Conservation (phyloP, 1,140 invertebrate genomes). For the Venustaconcha ellipsiformis region DNA sequence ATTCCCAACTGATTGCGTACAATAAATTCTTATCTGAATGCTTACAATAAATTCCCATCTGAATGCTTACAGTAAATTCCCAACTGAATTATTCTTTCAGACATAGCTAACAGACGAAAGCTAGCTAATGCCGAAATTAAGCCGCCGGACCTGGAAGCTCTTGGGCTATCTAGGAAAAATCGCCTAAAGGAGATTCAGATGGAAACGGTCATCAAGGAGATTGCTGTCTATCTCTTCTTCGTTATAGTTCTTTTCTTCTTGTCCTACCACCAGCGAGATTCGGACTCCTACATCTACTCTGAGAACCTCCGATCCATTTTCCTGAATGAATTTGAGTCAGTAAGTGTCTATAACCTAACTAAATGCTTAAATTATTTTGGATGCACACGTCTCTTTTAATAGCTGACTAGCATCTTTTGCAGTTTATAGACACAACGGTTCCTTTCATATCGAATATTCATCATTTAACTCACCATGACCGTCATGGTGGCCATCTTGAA, state of each 20-base stretch:
- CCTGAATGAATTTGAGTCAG: slow-evolving; percentile 41
- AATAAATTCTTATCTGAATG: too few relatives aligned
- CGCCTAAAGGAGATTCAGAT: slow-evolving; percentile 71
- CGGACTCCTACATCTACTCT: slow-evolving; percentile 50
- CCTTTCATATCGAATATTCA: too few relatives aligned
- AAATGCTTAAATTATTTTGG: background rate
- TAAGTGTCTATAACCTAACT: slow-evolving; percentile 19
- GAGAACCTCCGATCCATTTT: slow-evolving; percentile 57
- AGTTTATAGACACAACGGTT: too few relatives aligned
- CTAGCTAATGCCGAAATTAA: slow-evolving; percentile 48
- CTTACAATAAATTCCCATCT: too few relatives aligned
- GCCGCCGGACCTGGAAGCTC: slow-evolving; percentile 56
- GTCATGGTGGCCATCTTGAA: too few relatives aligned
- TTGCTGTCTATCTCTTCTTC: slow-evolving; percentile 65
- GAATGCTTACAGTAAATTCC: too few relatives aligned
- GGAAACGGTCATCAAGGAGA: slow-evolving; percentile 70
- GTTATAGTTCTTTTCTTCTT: slow-evolving; percentile 67
- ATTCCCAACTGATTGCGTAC: too few relatives aligned
- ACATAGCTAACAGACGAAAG: slow-evolving; percentile 53
- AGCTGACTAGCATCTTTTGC: background rate
- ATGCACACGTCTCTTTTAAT: background rate
- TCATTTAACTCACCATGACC: too few relatives aligned
- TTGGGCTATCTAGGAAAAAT: slow-evolving; percentile 54
- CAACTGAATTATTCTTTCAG: slow-evolving; percentile 27
- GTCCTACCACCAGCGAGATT: slow-evolving; percentile 65